phyloP scores from a whole-genome alignment of 2,888 invertebrate genomes.

The Cremastobaeus sp. region DNA sequence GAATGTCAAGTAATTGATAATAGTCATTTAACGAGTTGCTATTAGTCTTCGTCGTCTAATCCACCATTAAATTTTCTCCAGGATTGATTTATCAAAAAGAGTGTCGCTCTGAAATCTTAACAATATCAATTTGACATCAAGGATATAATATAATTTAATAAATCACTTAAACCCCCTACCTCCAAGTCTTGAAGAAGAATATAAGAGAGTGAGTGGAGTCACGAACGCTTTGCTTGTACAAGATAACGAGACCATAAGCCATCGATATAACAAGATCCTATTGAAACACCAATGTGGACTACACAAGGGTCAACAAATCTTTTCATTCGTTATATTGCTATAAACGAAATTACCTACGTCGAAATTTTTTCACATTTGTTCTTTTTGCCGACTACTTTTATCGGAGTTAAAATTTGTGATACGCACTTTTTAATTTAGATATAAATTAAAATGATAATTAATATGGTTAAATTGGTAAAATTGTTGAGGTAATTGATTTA shows the following conservation, averaged over 20 bases:
- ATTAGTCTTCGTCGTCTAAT: no score
- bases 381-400: no score
- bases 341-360: constrained; percentile 24
- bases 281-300: constrained; percentile 53
- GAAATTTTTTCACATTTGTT: background rate
- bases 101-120: constrained; percentile 18
- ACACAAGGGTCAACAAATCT: constrained; percentile 57
- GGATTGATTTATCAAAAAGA: background rate
- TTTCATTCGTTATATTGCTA: constrained; percentile 54
- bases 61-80: no score
- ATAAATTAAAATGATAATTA: no score
- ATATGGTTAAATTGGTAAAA: no score
- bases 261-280: constrained; percentile 67
- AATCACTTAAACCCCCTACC: constrained; percentile 49
- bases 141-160: constrained; percentile 62
- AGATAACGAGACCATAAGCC: constrained; percentile 71
- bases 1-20: no score
- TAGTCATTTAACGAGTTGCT: no score
- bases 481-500: no score
- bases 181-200: constrained; percentile 36
- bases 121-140: constrained; percentile 44
- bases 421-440: no score
- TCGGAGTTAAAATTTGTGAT: no score
- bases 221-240: constrained; percentile 54
- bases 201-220: constrained; percentile 46